Evolutionary conservation across 2,888 invertebrate species (phyloP).

Genomic region (Scaptomyza caliginosa): DNA sequence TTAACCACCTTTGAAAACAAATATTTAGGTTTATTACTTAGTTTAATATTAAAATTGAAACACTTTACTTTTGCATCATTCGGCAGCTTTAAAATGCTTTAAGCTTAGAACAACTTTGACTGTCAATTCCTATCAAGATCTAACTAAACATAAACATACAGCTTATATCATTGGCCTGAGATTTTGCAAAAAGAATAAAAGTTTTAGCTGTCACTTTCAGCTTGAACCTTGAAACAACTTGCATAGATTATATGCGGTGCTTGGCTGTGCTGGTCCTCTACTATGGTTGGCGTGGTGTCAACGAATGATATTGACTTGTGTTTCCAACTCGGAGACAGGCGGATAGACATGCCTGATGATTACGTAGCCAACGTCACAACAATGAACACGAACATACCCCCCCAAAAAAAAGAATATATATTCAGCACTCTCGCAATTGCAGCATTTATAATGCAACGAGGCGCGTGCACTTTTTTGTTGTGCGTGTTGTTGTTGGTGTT

Average conservation of each 20-base stretch:
- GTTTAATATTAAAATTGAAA: too few species aligned
- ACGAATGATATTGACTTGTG: conserved; percentile 40
- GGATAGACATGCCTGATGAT: conserved; percentile 19
- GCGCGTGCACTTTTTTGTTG: conserved; percentile 46
- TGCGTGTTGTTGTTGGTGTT: conserved; percentile 15
- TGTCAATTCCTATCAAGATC: background rate
- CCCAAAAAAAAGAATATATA: conserved; percentile 26
- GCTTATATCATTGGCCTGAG: background rate
- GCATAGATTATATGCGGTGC: conserved; percentile 11
- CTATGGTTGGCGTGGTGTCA: background rate
- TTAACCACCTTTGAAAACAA: too few species aligned
- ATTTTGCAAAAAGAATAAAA: background rate
- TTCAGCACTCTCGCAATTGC: conserved; percentile 71
- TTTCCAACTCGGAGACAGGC: conserved; percentile 24
- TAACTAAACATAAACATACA: background rate
- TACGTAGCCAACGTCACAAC: conserved; percentile 34
- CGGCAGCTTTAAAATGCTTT: background rate
- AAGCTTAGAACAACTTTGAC: background rate
- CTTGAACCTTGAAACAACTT: conserved; percentile 13
- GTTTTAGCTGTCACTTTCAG: conserved; percentile 31
- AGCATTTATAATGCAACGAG: conserved; percentile 72
- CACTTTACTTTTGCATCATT: background rate
- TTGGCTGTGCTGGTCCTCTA: background rate
- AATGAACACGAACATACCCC: conserved; percentile 6
- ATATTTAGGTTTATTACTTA: too few species aligned